phyloP scores from a whole-genome alignment of 2,797 vertebrate genomes.

The Acridotheres tristis region DNA sequence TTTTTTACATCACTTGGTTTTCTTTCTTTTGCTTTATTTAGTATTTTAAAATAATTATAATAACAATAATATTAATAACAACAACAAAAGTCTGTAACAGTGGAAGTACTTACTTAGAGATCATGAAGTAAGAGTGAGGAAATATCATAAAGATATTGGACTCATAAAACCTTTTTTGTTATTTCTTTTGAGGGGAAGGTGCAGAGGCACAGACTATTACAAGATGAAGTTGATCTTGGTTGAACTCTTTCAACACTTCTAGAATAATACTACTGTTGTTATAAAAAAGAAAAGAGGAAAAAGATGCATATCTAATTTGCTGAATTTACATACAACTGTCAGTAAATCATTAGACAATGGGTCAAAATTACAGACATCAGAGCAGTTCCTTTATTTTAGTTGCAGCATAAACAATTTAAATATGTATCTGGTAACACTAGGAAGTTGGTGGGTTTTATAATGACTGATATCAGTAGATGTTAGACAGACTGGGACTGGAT shows the following conservation, averaged over 20 bases:
- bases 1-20: background rate
- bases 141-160: background rate
- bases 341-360: background rate
- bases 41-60: background rate
- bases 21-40: background rate
- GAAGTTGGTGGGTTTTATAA: background rate
- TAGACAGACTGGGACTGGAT: background rate
- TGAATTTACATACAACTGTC: background rate
- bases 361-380: background rate
- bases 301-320: background rate
- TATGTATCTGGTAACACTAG: background rate
- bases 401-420: background rate
- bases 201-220: background rate
- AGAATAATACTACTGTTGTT: background rate
- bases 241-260: background rate
- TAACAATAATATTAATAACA: background rate
- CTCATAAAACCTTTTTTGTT: background rate
- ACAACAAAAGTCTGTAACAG: background rate
- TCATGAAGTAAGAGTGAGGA: background rate
- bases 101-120: background rate
- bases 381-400: background rate
- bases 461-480: background rate
- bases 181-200: background rate
- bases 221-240: background rate
- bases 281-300: no score